Base-by-base conservation (phyloP, 2,797 vertebrate species). In the Synanceia verrucosa region DNA sequence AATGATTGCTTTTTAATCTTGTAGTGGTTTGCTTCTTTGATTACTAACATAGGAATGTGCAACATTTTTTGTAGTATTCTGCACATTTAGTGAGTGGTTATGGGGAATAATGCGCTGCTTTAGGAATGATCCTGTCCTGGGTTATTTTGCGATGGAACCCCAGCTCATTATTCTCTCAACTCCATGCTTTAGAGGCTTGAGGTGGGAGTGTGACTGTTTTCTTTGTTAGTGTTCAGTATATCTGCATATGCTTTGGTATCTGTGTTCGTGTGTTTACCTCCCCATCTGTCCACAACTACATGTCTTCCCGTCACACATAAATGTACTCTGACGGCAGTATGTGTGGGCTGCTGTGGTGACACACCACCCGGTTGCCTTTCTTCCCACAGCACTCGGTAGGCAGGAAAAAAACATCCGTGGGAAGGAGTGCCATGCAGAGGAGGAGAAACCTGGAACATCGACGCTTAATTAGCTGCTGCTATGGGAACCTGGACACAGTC, bases 231-330 rank as follows among this genome's bases (percentile, higher is more conserved):
- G 28, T 53, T 81, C 59, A 61, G 34, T 47, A 39, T 75, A 70
- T 86, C 69, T 82, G 77, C 81, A 78, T 79, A 65, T 57, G 58
- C 41, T 75, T 73, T 57, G 28, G 59, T 39, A 69, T 74, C 31
- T 78, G 52, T 56, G 65, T 46, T 70, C 47, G 60, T 60, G 73
- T 70, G 60, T 39, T 33, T 78, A 51, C 68, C 37, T 37, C 10
- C 44, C 46, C 1, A 4, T 52, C 69, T 8, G 31, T 61, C 65
- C 51, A n/a, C 55, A 43, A 26, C 51, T 7, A 57, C 65, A 31
- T 18, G 46, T 82, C 61, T 75, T 33, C 57, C 55, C 52, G 80
- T 89, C 86, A 86, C 83, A 76, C 66, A 6, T 72, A 82, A 91
- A 91, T 59, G 50, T 2, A 47, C 69, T 74, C 47, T 81, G 90